Evolutionary conservation across 2,888 invertebrate species (phyloP).

Genomic region (Protodeltote pygarga): DNA sequence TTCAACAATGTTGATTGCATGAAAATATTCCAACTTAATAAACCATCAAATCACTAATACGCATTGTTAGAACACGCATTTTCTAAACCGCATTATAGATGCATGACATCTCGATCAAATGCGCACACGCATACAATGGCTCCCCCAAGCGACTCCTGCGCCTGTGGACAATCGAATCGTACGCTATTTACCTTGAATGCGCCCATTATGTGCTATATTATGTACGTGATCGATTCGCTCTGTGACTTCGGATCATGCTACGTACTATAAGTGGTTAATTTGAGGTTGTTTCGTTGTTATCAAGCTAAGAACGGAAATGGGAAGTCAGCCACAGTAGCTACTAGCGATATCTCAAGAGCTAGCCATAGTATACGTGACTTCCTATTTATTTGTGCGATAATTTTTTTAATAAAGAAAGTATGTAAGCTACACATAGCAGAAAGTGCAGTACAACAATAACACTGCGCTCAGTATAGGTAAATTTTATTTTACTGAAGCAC

Average conservation of each 20-base stretch:
- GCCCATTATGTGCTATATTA: constrained; percentile 51
- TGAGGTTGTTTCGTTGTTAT: constrained; percentile 16
- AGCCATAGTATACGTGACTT: too few relatives aligned
- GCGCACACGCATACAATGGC: constrained; percentile 46
- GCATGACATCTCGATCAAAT: constrained; percentile 38
- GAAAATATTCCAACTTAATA: too few relatives aligned
- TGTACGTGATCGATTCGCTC: constrained; percentile 60
- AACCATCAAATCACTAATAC: neutral
- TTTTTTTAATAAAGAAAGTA: too few relatives aligned
- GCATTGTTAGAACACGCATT: constrained; percentile 2
- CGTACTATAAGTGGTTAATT: constrained; percentile 6
- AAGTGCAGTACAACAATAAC: too few relatives aligned
- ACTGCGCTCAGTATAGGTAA: too few relatives aligned
- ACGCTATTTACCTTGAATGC: constrained; percentile 58
- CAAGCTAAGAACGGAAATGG: too few relatives aligned
- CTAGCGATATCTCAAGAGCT: too few relatives aligned
- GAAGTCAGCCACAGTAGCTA: too few relatives aligned
- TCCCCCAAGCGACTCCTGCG: constrained; percentile 51
- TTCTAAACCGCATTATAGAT: constrained; percentile 25
- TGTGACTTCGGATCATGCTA: constrained; percentile 15
- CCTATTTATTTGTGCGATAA: too few relatives aligned
- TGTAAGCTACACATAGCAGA: too few relatives aligned
- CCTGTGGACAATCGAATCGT: constrained; percentile 50
- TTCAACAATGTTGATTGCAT: too few relatives aligned
- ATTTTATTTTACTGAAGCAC: too few relatives aligned